Evolutionary conservation across 92 coral and sea anemone genomes (phyloP), one percentile per base, ranked within the genome.

Genomic region (Phenganax stokvisi): DNA sequence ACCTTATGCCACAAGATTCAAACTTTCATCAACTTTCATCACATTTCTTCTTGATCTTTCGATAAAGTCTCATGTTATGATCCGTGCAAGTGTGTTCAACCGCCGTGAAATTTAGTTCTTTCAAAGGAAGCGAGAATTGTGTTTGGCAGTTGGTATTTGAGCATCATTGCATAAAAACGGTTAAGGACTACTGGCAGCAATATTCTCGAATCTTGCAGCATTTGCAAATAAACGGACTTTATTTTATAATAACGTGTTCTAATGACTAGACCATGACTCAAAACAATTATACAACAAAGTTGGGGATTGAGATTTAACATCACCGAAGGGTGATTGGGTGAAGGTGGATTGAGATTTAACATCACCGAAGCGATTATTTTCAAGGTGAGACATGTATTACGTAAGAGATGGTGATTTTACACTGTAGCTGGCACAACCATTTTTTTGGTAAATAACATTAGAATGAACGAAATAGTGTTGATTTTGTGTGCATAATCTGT

Each of bases 51-150:
- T n/a, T 17, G 73, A 68, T 68, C 73, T 68, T 68, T 68, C 73
- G 52, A 30, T 12, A 68, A 68, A 13, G 73, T 37, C 30, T 16
- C 73, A 2, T 68, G 73, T 30, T 11, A 10, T 11, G 17, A 68
- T 67, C 37, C 72, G 72, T 1, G 16, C 72, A 59, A 67, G 72
- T 53, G 73, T 68, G 73, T 68, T 68, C 73, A 68, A 68, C 53
- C 52, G 73, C 73, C 73, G 73, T 68, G 73, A 30, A 68, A 68
- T 68, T 68, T 20, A 68, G 6, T 30, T 30, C 10, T 12, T 8
- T 7, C 54, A 37, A 64, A 68, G 73, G n/a, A 68, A 12, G 73
- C 73, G 47, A 30, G 73, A 68, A 2, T 10, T 37, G 73, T 29
- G 37, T 68, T 68, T 68, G 73, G 73, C 73, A 28, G 73, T 68